Evolutionary conservation across 35 echinoderm and acorn worm species (phyloP), one percentile per base, ranked within the genome.

Genomic region (Strongylocentrotus purpuratus): DNA sequence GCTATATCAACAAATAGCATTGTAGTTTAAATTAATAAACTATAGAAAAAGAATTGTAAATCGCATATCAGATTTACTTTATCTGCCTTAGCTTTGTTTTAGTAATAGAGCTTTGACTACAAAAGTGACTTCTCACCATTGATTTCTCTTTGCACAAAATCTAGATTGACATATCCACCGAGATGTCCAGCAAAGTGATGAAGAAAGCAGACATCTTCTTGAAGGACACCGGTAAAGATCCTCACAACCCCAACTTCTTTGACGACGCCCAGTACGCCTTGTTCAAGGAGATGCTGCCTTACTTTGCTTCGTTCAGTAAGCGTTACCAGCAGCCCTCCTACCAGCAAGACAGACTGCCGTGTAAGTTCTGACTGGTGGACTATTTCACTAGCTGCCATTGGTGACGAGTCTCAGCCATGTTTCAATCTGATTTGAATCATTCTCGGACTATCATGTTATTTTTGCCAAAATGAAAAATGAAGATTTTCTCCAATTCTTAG

Each of bases 271-370:
- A 99, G 94, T 95, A 97, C 71, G 55, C 97, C 18, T 95, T 99
- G 31, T 99, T 99, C 86, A 99, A 97, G 88, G 98, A 99, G 91
- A 97, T 97, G 94, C 94, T 99, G 31, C 96, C 98, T 33, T 99
- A 99, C 86, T 99, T 97, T 97, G 96, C 98, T 0, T 88, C 97
- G 9, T 99, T 97, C 94, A 97, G 92, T 11, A 96, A 95, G 91
- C 94, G 97, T 9, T 97, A 96, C 89, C 78, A 97, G 32, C 90
- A 95, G 31, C 59, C 94, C 2, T 93, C 94, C 31, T 71, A 95
- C 2, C 94, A 97, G 31, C 91, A 93, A 14, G 91, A 78, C 25
- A 97, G 98, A 95, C 28, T 96, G 15, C 96, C 97, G 95, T 97
- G 98, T 99, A 91, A 99, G 97, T 97, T 2, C 31, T 15, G 10